Evolutionary conservation across 2,888 invertebrate genomes (phyloP), one percentile per base, ranked within the genome.

Genomic region (Sinopyrophorus schimmeli): DNA sequence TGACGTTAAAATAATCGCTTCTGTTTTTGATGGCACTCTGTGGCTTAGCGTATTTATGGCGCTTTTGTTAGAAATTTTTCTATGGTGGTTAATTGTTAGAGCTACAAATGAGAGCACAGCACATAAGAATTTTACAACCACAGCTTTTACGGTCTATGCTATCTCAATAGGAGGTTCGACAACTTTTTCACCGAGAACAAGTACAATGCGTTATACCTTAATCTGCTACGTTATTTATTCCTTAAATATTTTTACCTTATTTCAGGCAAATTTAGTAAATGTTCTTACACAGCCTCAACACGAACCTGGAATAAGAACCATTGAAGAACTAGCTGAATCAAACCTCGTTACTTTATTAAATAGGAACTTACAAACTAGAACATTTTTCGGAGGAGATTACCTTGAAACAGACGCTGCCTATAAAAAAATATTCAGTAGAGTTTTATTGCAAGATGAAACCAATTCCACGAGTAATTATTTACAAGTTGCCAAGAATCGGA

Each of bases 301-400:
- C 10, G 31, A 17, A 6, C 10, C 1, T 1, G 1, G 5, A 7
- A 34, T 34, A 9, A 21, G n/a, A 1, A 34, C 21, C 1, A 3
- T 34, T 4, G 34, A 34, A 11, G 34, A 34, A 12, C 14, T 34
- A 3, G 18, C 20, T 5, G 2, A 14, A 9, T 34, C 34, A 12
- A 7, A 9, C 2, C 34, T 34, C n/a, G n/a, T n/a, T n/a, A n/a
- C n/a, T n/a, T n/a, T n/a, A n/a, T n/a, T n/a, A n/a, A n/a, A n/a
- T n/a, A n/a, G n/a, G n/a, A n/a, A n/a, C n/a, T n/a, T n/a, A n/a
- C n/a, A n/a, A n/a, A n/a, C n/a, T n/a, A n/a, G n/a, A n/a, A n/a
- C n/a, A n/a, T n/a, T n/a, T n/a, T n/a, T n/a, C n/a, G n/a, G n/a
- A n/a, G n/a, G n/a, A n/a, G n/a, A n/a, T n/a, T n/a, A n/a, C n/a